phyloP scores from a whole-genome alignment of 2,797 vertebrate genomes.

The Eulemur albifrons region DNA sequence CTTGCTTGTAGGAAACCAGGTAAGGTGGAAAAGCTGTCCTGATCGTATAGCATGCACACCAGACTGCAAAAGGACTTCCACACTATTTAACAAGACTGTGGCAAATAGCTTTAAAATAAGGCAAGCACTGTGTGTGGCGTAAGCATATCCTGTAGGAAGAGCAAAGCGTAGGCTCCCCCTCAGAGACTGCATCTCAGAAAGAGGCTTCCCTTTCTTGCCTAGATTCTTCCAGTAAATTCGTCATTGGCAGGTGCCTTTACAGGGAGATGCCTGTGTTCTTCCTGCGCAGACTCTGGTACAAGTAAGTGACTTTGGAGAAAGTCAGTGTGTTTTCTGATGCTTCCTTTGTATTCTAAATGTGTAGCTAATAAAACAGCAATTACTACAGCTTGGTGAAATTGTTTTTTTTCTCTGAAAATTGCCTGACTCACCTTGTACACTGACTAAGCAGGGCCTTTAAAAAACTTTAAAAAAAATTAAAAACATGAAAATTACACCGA shows the following conservation, averaged over 20 bases:
- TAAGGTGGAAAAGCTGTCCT: neutral
- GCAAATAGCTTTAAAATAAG: constrained; percentile 33
- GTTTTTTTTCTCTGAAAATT: constrained; percentile 17
- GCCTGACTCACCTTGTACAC: constrained; percentile 43
- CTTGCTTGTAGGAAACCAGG: neutral
- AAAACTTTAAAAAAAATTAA: constrained; percentile 16
- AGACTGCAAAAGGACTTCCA: constrained; percentile 47
- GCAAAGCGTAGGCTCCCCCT: neutral
- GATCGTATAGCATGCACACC: neutral
- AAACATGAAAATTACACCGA: constrained; percentile 34
- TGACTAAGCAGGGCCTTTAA: constrained; percentile 36
- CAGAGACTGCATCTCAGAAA: neutral
- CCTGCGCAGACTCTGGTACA: constrained; percentile 5
- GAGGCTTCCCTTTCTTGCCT: neutral
- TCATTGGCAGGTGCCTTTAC: neutral
- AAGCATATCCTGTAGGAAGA: neutral
- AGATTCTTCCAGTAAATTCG: neutral
- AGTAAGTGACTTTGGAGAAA: constrained; percentile 28
- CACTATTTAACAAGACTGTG: neutral
- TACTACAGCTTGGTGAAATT: neutral
- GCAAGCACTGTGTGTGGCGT: constrained; percentile 59
- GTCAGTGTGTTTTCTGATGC: constrained; percentile 32
- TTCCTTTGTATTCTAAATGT: constrained; percentile 37
- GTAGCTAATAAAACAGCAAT: constrained; percentile 35
- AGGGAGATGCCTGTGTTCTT: neutral